phyloP scores from a whole-genome alignment of 2,888 invertebrate genomes.

The Meganola albula region DNA sequence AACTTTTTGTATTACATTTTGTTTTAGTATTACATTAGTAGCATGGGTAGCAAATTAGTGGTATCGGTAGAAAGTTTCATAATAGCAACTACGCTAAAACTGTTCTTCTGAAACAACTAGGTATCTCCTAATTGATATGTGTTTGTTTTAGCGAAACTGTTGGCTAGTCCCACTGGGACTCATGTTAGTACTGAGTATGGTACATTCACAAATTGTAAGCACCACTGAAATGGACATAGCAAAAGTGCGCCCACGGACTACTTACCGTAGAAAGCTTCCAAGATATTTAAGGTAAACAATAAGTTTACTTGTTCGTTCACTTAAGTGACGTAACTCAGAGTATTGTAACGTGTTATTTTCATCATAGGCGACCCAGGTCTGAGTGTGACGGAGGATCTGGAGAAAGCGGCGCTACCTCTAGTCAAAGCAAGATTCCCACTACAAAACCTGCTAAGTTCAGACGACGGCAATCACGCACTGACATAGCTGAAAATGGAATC shows the following conservation, averaged over 20 bases:
- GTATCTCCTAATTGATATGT: no score
- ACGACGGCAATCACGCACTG: conserved; percentile 56
- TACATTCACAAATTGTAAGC: conserved; percentile 73
- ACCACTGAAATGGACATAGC: conserved; percentile 71
- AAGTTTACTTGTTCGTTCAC: not conserved
- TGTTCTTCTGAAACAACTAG: no score
- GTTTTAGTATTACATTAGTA: no score
- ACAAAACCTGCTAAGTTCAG: conserved; percentile 58
- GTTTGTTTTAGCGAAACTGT: conserved; percentile 60
- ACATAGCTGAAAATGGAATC: conserved; percentile 50
- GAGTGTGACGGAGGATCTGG: conserved; percentile 67
- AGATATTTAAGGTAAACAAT: conserved; percentile 53
- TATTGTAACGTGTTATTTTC: not conserved
- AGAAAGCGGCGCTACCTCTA: conserved; percentile 68
- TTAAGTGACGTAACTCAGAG: not conserved
- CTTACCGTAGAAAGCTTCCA: conserved; percentile 58
- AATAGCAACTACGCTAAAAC: no score
- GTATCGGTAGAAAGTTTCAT: no score
- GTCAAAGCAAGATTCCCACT: conserved; percentile 56
- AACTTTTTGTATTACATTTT: no score
- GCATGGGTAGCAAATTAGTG: no score
- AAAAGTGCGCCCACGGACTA: conserved; percentile 58
- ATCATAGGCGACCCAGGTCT: conserved; percentile 48
- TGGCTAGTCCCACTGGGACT: conserved; percentile 66
- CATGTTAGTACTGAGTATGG: conserved; percentile 66